Percentiles rank a stretch among this genome's conserved stretches.
Evolutionary conservation across 2,797 vertebrate species (phyloP).

Genomic region (Trachurus trachurus): DNA sequence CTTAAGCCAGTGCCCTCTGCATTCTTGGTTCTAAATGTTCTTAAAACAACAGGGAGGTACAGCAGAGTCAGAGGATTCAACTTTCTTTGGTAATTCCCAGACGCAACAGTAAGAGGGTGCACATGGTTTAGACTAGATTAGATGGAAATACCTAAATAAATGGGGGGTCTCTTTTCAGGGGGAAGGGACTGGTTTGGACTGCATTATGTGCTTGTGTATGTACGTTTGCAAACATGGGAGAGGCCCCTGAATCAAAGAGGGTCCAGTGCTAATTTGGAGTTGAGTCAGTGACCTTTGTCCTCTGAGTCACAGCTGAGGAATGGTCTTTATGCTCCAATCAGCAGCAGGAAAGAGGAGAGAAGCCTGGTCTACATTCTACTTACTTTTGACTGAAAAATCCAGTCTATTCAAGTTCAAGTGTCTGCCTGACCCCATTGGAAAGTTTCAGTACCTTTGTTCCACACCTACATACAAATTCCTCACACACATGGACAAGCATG

Average conservation of each 20-base stretch:
- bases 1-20: constrained; percentile 55
- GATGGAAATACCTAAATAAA: constrained; percentile 65
- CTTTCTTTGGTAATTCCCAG: constrained; percentile 75
- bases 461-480: constrained; percentile 26
- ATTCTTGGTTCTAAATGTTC: constrained; percentile 66
- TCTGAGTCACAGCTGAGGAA: constrained; percentile 84
- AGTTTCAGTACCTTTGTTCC: not conserved
- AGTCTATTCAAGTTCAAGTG: constrained; percentile 39
- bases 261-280: constrained; percentile 73
- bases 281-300: constrained; percentile 80
- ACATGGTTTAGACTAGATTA: constrained; percentile 57
- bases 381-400: constrained; percentile 62
- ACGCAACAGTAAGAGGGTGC: constrained; percentile 61
- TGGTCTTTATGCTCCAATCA: constrained; percentile 79
- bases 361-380: constrained; percentile 32
- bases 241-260: constrained; percentile 75
- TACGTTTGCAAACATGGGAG: constrained; percentile 68
- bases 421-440: constrained; percentile 4
- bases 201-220: constrained; percentile 33
- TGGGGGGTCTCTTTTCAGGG: constrained; percentile 59
- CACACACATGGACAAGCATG: not conserved
- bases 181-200: constrained; percentile 13
- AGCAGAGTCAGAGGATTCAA: constrained; percentile 53
- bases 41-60: constrained; percentile 68
- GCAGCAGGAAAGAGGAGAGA: constrained; percentile 38